Conservation (phyloP, 1,140 invertebrate species). For the Trinorchestia longiramus region DNA sequence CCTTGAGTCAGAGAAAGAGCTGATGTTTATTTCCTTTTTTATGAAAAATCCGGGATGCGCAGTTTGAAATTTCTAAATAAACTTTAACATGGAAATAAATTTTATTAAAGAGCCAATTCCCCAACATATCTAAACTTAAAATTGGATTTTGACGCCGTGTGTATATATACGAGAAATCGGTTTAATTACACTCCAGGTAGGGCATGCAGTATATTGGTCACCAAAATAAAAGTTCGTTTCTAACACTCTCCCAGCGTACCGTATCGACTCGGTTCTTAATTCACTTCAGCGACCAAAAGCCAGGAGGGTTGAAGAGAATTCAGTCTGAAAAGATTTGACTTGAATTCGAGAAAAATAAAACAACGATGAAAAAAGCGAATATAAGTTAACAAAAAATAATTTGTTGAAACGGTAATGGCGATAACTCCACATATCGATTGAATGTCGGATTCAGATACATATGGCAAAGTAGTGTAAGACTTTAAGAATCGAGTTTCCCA, state of each 20-base stretch:
- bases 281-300: not conserved
- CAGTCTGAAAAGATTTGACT: not conserved
- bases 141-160: no score
- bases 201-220: not conserved
- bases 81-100: not conserved
- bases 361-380: not conserved
- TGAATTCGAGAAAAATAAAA: not conserved
- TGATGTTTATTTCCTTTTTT: not conserved
- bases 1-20: not conserved
- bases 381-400: not conserved
- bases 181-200: not conserved
- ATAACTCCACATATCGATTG: not conserved
- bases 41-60: no score
- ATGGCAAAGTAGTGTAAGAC: no score
- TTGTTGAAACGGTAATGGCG: not conserved
- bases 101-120: not conserved
- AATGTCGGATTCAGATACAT: not conserved
- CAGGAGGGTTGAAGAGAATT: not conserved
- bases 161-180: not conserved
- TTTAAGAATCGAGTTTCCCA: no score
- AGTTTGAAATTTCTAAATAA: not conserved
- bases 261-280: not conserved
- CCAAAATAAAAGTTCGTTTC: no score
- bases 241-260: not conserved
- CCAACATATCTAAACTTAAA: not conserved